These are phyloP conservation scores for Cynodonichthys magdalenae DNA, from an alignment of 2,797 vertebrate genomes.

Conservation along the genomic window DNA sequence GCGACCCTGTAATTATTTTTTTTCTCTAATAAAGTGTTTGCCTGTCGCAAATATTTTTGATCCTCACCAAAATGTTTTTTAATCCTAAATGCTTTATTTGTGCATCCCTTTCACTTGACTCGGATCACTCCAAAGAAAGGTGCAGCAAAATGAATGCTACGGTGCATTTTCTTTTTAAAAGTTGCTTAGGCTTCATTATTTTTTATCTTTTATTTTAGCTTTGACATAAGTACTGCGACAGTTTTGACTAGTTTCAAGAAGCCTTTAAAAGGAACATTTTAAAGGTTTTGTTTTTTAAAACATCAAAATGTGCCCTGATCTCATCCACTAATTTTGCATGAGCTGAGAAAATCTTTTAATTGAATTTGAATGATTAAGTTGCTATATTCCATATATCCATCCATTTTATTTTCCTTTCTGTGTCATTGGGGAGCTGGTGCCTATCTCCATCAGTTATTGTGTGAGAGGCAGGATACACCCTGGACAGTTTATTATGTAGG, in stretches of 20 bases:
- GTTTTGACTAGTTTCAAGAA: not conserved
- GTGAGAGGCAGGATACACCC: too few relatives aligned
- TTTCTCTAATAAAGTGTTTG: slow-evolving; percentile 23
- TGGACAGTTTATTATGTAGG: too few relatives aligned
- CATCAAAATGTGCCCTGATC: not conserved
- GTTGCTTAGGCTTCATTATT: slow-evolving; percentile 9
- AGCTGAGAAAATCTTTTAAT: too few relatives aligned
- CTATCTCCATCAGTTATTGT: too few relatives aligned
- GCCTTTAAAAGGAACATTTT: slow-evolving; percentile 4
- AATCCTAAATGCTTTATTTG: slow-evolving; percentile 18
- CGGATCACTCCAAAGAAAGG: slow-evolving; percentile 20
- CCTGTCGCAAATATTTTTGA: not conserved
- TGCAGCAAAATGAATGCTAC: slow-evolving; percentile 14
- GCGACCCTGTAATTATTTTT: slow-evolving; percentile 30
- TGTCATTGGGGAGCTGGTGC: too few relatives aligned
- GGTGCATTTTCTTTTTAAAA: slow-evolving; percentile 15
- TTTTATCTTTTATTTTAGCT: slow-evolving; percentile 34
- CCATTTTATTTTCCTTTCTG: too few relatives aligned
- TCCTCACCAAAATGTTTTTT: slow-evolving; percentile 29
- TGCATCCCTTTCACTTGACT: slow-evolving; percentile 44
- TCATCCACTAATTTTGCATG: not conserved
- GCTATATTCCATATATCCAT: too few relatives aligned
- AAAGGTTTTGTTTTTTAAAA: slow-evolving; percentile 2
- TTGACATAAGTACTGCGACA: slow-evolving; percentile 17
- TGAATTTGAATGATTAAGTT: too few relatives aligned